Evolutionary conservation across 2,888 invertebrate species (phyloP).

Genomic region (Patella depressa): DNA sequence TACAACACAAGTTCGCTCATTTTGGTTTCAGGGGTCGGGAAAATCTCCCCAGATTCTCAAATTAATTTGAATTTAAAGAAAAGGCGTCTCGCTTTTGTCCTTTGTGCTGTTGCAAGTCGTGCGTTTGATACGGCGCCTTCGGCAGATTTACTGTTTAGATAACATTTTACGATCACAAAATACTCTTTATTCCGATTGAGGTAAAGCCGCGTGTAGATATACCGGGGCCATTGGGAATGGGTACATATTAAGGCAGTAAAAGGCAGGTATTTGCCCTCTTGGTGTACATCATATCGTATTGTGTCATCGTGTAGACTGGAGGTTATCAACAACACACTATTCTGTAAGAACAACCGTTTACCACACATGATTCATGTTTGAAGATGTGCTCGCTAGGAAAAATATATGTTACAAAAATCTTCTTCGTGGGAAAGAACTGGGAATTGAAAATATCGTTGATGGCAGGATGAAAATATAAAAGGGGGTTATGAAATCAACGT

Average conservation of each 20-base stretch:
- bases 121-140: conserved; percentile 5
- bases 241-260: background rate
- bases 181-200: background rate
- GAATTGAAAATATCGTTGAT: too few species aligned
- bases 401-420: too few species aligned
- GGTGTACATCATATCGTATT: too few species aligned
- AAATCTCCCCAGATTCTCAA: background rate
- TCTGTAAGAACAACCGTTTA: too few species aligned
- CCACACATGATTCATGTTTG: too few species aligned
- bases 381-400: too few species aligned
- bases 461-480: too few species aligned
- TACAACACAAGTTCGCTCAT: background rate
- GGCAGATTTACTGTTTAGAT: background rate
- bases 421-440: too few species aligned
- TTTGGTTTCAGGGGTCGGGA: background rate
- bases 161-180: conserved; percentile 2
- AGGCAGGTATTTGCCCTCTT: too few species aligned
- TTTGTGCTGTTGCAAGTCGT: background rate
- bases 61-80: conserved; percentile 5
- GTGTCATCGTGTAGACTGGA: too few species aligned
- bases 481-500: too few species aligned
- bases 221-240: conserved; percentile 5
- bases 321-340: too few species aligned
- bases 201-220: background rate
- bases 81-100: conserved; percentile 2